A percentile compares a stretch with the other conserved stretches of the same genome.
Conservation (phyloP, 2,888 invertebrate species). For the Synergus laeviventris region DNA sequence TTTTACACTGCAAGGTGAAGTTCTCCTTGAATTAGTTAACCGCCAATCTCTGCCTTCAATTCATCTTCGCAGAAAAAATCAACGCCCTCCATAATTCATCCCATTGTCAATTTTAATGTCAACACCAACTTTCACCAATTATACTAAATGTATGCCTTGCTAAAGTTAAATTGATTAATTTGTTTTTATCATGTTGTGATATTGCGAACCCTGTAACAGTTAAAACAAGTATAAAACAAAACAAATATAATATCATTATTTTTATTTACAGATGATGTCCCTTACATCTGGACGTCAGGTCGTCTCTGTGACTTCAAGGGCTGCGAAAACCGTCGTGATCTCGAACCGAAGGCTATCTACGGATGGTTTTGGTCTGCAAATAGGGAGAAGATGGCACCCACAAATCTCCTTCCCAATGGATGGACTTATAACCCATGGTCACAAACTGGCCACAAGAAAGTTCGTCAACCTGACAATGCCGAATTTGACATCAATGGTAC, state of each 20-base stretch:
- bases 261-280: conserved; percentile 84
- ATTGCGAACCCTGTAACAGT: not conserved
- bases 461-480: conserved; percentile 92
- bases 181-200: not conserved
- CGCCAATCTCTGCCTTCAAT: conserved; percentile 2
- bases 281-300: conserved; percentile 96
- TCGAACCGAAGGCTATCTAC: conserved; percentile 89
- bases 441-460: conserved; percentile 93
- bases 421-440: conserved; percentile 94
- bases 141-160: not conserved
- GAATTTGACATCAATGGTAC: conserved; percentile 94
- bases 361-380: conserved; percentile 97
- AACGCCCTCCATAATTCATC: not conserved
- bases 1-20: conserved; percentile 5
- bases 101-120: not conserved
- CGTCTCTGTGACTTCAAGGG: conserved; percentile 95
- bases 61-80: conserved; percentile 11
- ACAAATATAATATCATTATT: not conserved
- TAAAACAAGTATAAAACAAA: not conserved
- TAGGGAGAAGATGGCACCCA: conserved; percentile 90
- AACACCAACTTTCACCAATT: not conserved
- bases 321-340: conserved; percentile 89
- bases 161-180: not conserved
- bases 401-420: conserved; percentile 83
- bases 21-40: conserved; percentile 10